Conservation (phyloP, 1,140 invertebrate species). For the Pseudobourletiella spinata region DNA sequence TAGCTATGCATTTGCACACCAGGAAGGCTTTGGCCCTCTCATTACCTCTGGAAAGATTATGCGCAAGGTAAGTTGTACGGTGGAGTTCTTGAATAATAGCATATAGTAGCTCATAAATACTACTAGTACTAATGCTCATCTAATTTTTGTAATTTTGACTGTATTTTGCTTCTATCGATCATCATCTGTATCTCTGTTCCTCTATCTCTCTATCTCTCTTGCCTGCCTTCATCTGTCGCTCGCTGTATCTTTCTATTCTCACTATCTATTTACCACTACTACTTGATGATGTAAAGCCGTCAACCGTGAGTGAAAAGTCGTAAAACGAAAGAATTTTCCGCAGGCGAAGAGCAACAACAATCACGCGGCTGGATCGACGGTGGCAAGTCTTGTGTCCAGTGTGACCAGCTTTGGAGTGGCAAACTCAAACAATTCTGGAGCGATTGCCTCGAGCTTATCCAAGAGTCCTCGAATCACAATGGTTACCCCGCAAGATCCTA, state of each 20-base stretch:
- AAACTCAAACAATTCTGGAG: conserved; percentile 17
- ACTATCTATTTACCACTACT: not conserved
- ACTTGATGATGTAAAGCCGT: too few relatives aligned
- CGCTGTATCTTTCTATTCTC: not conserved
- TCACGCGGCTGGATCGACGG: conserved; percentile 32
- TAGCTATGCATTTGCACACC: conserved; percentile 97
- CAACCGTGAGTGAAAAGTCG: too few relatives aligned
- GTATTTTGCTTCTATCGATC: not conserved
- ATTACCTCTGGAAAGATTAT: conserved; percentile 93
- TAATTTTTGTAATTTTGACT: not conserved
- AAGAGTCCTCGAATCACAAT: conserved; percentile 34
- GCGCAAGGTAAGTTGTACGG: conserved; percentile 21
- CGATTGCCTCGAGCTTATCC: conserved; percentile 17
- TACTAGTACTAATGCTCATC: too few relatives aligned
- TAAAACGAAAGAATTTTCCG: not conserved
- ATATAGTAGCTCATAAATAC: too few relatives aligned
- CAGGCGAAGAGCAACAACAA: conserved; percentile 36
- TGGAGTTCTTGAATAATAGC: too few relatives aligned
- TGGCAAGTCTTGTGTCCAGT: conserved; percentile 34
- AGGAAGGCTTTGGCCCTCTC: conserved; percentile 91
- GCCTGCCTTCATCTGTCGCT: not conserved
- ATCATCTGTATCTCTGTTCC: not conserved
- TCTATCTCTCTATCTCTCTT: not conserved
- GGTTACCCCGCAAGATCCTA: conserved; percentile 31
- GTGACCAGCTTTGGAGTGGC: conserved; percentile 33